Base-by-base conservation (phyloP, 2,113 vertebrate species). In the Pluvianellus socialis region DNA sequence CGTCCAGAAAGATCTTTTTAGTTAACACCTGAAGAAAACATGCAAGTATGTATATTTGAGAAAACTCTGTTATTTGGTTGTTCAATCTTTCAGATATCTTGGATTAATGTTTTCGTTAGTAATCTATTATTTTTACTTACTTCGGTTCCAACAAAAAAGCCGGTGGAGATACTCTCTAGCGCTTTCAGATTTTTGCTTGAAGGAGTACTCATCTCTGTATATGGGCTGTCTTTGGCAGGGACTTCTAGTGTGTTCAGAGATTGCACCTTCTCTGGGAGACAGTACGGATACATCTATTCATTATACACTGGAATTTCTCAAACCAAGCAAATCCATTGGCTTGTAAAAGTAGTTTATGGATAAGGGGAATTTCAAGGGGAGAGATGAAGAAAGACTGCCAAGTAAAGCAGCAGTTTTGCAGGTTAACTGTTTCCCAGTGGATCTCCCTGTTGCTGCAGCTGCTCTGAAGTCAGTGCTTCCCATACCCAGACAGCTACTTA, bases 91-190 rank as follows among this genome's bases (percentile, higher is more conserved):
- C 2, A 5, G 16, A 27, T 67, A 70, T 53, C 42, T 79, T 71
- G 40, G 20, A 40, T 74, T 47, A 95, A 58, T 13, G 62, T 61
- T 88, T 96, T 85, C 49, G 42, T 66, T 90, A 61, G 12, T 83
- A 79, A 72, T 75, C 40, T 12, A 5, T 21, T 81, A 50, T 65
- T 93, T 88, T 61, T 24, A 90, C 97, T 98, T 97, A 99, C 99
- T 98, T 99, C 98, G 33, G 99, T 99, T 94, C 99, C 99, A 63
- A 98, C 94, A 49, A 98, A 99, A 84, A 99, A 98, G 61, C 96
- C 97, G 2, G 98, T 99, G 88, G 98, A 98, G 97, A 99, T 97
- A 45, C 97, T 97, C 4, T 98, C 93, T 79, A 99, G 93, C 3
- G 77, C 35, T 59, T 94, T 97, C 40, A 97, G 94, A 12, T 95